Conservation (phyloP, 2,113 vertebrate species). For the Chiloscyllium plagiosum region DNA sequence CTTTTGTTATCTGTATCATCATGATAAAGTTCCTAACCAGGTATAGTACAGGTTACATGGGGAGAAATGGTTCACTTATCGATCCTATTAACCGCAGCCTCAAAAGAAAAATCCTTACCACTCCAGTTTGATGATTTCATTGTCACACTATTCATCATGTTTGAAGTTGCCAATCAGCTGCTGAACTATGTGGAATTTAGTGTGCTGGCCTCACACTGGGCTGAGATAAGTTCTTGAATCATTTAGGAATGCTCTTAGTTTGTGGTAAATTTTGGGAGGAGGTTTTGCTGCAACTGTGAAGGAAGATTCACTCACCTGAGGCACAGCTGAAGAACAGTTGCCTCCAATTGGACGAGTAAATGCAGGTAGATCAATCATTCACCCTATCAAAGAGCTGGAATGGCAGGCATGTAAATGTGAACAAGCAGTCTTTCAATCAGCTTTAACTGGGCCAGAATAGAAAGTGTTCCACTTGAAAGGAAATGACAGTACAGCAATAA, state of each 20-base stretch:
- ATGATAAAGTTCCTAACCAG: neutral
- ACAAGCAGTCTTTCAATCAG: neutral
- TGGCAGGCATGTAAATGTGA: neutral
- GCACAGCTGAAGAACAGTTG: neutral
- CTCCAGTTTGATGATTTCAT: neutral
- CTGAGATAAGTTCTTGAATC: neutral
- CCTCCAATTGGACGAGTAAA: neutral
- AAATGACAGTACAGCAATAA: neutral
- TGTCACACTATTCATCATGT: neutral
- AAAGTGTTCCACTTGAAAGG: neutral
- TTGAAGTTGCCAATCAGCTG: neutral
- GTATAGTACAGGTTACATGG: neutral
- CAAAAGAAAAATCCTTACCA: neutral
- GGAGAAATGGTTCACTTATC: neutral
- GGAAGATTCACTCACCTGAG: neutral
- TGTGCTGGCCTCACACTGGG: neutral
- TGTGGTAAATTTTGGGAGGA: neutral
- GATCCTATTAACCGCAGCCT: neutral
- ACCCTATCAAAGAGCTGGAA: neutral
- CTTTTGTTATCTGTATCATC: neutral
- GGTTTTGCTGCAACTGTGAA: neutral
- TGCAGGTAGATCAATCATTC: neutral
- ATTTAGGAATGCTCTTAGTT: neutral
- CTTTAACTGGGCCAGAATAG: slow-evolving; percentile 11
- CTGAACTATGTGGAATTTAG: neutral